Evolutionary conservation across 2,113 vertebrate species (phyloP), one percentile per base, ranked within the genome.

Genomic region (Osmerus eperlanus): DNA sequence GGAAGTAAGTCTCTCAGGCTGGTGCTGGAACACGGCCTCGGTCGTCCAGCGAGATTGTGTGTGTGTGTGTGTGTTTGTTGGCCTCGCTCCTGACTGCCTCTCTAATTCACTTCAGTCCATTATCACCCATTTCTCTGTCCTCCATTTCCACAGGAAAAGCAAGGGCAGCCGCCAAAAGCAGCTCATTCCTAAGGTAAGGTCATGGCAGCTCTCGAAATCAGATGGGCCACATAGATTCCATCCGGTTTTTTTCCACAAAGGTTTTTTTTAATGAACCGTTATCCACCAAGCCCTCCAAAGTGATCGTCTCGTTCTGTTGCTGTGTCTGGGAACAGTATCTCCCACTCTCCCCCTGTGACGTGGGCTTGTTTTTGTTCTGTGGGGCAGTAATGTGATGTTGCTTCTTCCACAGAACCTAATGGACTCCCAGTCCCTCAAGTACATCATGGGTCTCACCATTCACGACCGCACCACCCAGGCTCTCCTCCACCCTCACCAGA

Each of bases 161-260:
- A 93, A 83, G 92, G 81, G 90, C 66, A 81, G 84, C 78, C 94
- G 93, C 79, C 93, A 93, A 80, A 99, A 97, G 91, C 96, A 98
- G 93, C 85, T 93, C 77, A 96, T 99, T 84, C 97, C 97, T 19
- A 99, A 97, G 96, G 97, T 98, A 92, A 78, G 15, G 8, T 52
- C 61, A 36, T n/a, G 21, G 18, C 9, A 36, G 18, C 23, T 4
- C 60, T 47, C 13, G 0, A 36, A 23, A 23, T 41, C 58, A 60
- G 23, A 60, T 21, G 23, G 58, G 21, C 56, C 7, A 21, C 56
- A 59, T 36, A 36, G 21, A 14, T 2, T 16, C 12, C 11, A 16
- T 65, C 11, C 4, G 15, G 8, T 1, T 62, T 53, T 21, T 59
- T 52, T 3, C 5, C 32, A 5, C 32, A 36, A 28, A 28, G 25